A percentile compares a stretch with the other conserved stretches of the same genome.
Conservation (phyloP, 53 echinoderm and acorn worm species). For the Actinopyga echinites region DNA sequence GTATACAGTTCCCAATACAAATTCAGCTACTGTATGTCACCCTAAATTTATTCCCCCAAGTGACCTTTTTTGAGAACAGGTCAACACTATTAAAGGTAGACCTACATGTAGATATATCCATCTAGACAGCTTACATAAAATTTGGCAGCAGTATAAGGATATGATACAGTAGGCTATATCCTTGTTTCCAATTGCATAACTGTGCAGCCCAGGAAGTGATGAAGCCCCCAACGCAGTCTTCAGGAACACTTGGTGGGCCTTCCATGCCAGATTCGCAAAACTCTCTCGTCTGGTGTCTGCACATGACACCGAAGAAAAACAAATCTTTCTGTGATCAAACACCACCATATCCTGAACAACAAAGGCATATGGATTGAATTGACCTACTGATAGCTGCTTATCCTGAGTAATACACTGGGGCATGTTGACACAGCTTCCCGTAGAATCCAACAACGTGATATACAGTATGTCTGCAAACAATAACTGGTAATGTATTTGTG, state of each 20-base stretch:
- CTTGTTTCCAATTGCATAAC: not conserved
- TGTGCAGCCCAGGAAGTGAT: constrained; percentile 12
- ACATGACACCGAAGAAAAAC: constrained; percentile 19
- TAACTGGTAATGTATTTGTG: too few species aligned
- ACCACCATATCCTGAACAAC: constrained; percentile 37
- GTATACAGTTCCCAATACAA: too few species aligned
- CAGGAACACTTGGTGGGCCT: constrained; percentile 9
- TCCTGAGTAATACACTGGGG: not conserved
- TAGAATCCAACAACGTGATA: not conserved
- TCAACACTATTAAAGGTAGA: too few species aligned
- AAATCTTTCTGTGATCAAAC: constrained; percentile 8
- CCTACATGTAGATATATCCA: not conserved
- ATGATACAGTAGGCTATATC: too few species aligned
- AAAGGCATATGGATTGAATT: constrained; percentile 28
- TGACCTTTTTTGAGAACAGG: too few species aligned
- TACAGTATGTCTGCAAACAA: too few species aligned
- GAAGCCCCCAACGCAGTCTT: not conserved
- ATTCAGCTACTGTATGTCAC: too few species aligned
- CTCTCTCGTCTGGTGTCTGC: not conserved
- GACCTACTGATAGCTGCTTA: constrained; percentile 3
- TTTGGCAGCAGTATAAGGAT: not conserved
- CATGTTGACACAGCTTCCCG: constrained; percentile 33
- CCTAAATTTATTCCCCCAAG: too few species aligned
- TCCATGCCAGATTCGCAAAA: constrained; percentile 5
- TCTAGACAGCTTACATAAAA: not conserved